Evolutionary conservation across 2,888 invertebrate genomes (phyloP).

Genomic region (Chymomyza amoena): DNA sequence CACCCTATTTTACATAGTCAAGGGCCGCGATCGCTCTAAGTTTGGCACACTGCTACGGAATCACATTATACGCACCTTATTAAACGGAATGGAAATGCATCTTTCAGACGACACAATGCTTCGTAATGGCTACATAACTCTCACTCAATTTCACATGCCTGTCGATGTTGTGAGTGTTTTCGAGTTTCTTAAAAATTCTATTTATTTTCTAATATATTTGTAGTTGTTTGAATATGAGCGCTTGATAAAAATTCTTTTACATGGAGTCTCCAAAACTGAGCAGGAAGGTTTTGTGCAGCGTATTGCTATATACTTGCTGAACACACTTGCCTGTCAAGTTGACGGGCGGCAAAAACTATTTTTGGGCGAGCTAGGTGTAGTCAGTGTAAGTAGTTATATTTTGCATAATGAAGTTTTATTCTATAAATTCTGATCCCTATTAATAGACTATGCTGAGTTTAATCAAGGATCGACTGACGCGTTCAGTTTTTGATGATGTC

Average conservation of each 20-base stretch:
- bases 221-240: constrained; percentile 95
- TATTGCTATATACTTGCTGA: constrained; percentile 95
- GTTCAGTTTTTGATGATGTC: constrained; percentile 93
- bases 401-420: not conserved
- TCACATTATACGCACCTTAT: constrained; percentile 88
- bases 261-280: constrained; percentile 89
- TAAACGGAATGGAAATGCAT: constrained; percentile 94
- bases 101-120: constrained; percentile 94
- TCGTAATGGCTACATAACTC: constrained; percentile 95
- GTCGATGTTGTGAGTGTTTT: constrained; percentile 88
- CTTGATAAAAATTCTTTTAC: constrained; percentile 89
- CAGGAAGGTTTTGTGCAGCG: constrained; percentile 96
- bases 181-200: not conserved
- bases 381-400: constrained; percentile 82
- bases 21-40: constrained; percentile 88
- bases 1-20: constrained; percentile 95
- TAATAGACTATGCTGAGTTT: constrained; percentile 91
- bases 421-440: constrained; percentile 18
- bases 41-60: constrained; percentile 87
- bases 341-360: constrained; percentile 95
- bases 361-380: constrained; percentile 93
- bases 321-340: constrained; percentile 97
- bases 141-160: constrained; percentile 97
- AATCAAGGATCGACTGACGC: constrained; percentile 88
- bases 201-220: constrained; percentile 45